Evolutionary conservation across 2,888 invertebrate species (phyloP).

Genomic region (Drosophila anomalata): DNA sequence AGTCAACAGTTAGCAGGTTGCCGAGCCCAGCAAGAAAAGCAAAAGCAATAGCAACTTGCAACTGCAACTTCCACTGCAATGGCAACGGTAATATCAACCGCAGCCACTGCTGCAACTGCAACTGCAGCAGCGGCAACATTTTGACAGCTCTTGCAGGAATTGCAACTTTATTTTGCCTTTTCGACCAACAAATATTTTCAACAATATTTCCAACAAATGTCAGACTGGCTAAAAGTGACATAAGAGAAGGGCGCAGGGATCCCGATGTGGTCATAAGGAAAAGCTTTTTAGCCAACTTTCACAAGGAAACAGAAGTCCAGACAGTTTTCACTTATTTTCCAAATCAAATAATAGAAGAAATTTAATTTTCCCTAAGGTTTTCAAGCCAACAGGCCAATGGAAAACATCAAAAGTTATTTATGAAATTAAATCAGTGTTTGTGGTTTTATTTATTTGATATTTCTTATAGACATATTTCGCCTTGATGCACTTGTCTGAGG

Average conservation of each 20-base stretch:
- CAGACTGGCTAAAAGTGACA: constrained; percentile 68
- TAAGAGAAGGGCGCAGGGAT: constrained; percentile 55
- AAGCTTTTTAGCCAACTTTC: neutral
- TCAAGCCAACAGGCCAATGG: neutral
- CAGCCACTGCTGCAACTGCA: constrained; percentile 39
- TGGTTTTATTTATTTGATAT: neutral
- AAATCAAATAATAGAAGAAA: neutral
- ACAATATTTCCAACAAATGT: constrained; percentile 66
- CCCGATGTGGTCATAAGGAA: constrained; percentile 1
- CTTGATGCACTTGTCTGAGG: constrained; percentile 10
- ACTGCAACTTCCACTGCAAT: constrained; percentile 16
- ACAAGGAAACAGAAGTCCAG: neutral
- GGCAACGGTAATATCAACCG: constrained; percentile 27
- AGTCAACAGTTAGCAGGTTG: constrained; percentile 49
- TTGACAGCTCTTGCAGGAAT: constrained; percentile 65
- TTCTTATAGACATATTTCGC: neutral
- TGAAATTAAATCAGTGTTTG: neutral
- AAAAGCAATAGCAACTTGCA: constrained; percentile 7
- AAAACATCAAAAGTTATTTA: neutral
- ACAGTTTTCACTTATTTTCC: neutral
- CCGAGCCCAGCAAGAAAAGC: constrained; percentile 38
- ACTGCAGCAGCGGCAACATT: constrained; percentile 61
- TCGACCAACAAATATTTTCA: constrained; percentile 39
- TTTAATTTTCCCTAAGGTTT: neutral
- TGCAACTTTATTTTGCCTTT: constrained; percentile 72